These are phyloP conservation scores for Calidris pygmaea DNA, from an alignment of 2,113 vertebrate species.

Conservation along the genomic window DNA sequence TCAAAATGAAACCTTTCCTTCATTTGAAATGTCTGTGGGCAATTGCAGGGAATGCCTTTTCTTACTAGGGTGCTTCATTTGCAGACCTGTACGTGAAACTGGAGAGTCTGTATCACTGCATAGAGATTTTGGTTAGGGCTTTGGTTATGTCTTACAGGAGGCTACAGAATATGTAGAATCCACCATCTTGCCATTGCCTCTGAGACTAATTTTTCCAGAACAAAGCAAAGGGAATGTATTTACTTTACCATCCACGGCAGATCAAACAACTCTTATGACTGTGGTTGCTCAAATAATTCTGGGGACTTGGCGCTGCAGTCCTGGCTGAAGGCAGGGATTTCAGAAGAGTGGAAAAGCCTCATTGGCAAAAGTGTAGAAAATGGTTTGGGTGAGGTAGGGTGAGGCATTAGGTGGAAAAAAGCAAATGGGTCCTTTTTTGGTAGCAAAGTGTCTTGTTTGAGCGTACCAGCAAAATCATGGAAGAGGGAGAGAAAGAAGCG, in stretches of 20 bases:
- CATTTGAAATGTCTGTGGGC: neutral
- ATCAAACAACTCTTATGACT: neutral
- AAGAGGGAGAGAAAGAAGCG: neutral
- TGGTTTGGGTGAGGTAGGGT: neutral
- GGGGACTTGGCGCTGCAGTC: fast-evolving
- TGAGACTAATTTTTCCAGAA: neutral
- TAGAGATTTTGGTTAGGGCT: neutral
- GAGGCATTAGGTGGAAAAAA: neutral
- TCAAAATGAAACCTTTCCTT: neutral
- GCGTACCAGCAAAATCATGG: neutral
- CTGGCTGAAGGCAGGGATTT: neutral
- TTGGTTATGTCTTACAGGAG: neutral
- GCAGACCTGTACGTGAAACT: fast-evolving
- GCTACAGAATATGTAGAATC: neutral
- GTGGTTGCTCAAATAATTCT: neutral
- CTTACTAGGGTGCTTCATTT: neutral
- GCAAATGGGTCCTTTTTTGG: fast-evolving
- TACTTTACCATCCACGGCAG: neutral
- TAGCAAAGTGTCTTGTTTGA: neutral
- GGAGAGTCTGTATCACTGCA: neutral
- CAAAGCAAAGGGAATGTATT: neutral
- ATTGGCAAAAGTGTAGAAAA: neutral
- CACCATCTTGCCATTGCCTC: neutral
- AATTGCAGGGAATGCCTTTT: neutral
- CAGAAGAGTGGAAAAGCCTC: neutral